phyloP scores from a whole-genome alignment of 53 echinoderm and acorn worm species.

The Apostichopus leukothele region DNA sequence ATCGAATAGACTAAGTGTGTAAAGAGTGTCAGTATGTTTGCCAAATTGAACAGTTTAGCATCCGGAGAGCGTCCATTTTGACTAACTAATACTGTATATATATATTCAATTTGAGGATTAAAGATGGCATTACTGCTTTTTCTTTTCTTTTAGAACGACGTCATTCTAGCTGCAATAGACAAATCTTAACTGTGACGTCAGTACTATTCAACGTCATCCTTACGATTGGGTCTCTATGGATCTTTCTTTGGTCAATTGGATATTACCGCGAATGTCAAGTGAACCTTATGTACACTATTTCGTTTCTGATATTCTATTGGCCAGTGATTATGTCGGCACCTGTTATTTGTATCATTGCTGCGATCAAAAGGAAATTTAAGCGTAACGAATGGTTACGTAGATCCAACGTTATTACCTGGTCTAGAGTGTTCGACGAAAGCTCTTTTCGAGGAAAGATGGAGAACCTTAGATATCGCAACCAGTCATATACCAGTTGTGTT shows the following conservation, averaged over 20 bases:
- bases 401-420: background rate
- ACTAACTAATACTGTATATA: too few relatives aligned
- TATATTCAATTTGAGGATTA: too few relatives aligned
- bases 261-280: background rate
- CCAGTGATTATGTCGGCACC: slow-evolving; percentile 5
- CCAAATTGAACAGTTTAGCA: too few relatives aligned
- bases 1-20: too few relatives aligned
- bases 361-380: background rate
- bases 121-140: background rate
- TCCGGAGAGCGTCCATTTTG: too few relatives aligned
- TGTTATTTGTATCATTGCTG: background rate
- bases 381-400: background rate
- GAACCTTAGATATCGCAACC: background rate
- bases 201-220: background rate
- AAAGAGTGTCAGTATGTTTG: too few relatives aligned
- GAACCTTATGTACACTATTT: background rate
- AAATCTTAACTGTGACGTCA: background rate
- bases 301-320: background rate
- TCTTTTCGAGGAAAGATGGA: background rate
- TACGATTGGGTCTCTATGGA: background rate
- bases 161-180: background rate
- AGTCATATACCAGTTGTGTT: background rate
- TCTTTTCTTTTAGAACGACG: background rate
- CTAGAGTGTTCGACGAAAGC: background rate
- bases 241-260: background rate